Evolutionary conservation across 2,797 vertebrate genomes (phyloP), one percentile per base, ranked within the genome.

Genomic region (Crenuchus spilurus): DNA sequence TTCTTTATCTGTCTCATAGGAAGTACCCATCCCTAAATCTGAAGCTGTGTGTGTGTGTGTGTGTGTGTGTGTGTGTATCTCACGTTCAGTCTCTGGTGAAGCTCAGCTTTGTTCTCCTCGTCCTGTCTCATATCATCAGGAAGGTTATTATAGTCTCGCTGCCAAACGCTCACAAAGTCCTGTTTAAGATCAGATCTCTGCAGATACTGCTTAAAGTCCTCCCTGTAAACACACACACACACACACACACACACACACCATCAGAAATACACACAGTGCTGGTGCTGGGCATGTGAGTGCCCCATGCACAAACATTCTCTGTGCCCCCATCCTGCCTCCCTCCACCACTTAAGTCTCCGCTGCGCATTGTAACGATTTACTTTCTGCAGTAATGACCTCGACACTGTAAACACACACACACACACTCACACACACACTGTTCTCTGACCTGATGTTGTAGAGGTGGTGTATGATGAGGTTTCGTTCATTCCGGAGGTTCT

Each of bases 41-140:
- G n/a, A n/a, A n/a, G n/a, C n/a, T n/a, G n/a, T n/a, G n/a, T n/a
- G n/a, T n/a, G n/a, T n/a, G n/a, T n/a, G n/a, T n/a, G n/a, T n/a
- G n/a, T n/a, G n/a, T n/a, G n/a, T n/a, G n/a, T n/a, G n/a, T n/a
- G n/a, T n/a, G 13, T 0, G 24, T 8, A 16, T 72, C 90, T 94
- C 87, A 99, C 97, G 65, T 95, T 93, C 49, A 96, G 85, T 84
- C 95, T 93, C 74, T 95, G 92, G 72, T 97, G 95, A 26, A 96
- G 87, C 71, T 99, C 97, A 68, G 94, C 93, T 89, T 94, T 96
- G 52, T 91, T 95, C 72, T 97, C 96, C 16, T 95, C 92, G 0
- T 97, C 95, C 0, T 93, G 87, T 87, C 92, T 91, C 80, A 96
- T 85, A 67, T 96, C 94, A 18, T 95, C 91, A 24, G 90, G 55